Base-by-base conservation (phyloP, 2,888 invertebrate genomes). In the Brenthis ino region DNA sequence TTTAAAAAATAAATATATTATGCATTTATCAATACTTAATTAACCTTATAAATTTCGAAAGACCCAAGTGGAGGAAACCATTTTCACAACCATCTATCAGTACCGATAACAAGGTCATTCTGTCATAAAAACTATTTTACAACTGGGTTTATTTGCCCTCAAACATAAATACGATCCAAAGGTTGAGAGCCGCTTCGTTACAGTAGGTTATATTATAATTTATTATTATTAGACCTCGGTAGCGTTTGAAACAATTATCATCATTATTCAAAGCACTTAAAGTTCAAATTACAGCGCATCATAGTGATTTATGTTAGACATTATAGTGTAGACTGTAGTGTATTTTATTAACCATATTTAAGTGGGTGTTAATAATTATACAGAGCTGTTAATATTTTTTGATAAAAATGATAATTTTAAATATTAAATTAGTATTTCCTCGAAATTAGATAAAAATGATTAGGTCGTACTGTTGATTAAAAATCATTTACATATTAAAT, bases 91-190 rank as follows among this genome's bases (percentile, higher is more conserved):
- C 12, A 69, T 64, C 68, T 68, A 72, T 69, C 66, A 66, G 43
- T 60, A 57, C 43, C 57, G 64, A 69, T 80, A 87, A 87, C 84
- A 84, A 85, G 82, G 80, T 77, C 79, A 82, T 83, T 82, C 78
- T 77, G 76, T 79, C 84, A 86, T 87, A 86, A 82, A 79, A 74
- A 75, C 81, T 80, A 83, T 83, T 84, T 86, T 84, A 85, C 80
- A 82, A 80, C 83, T 80, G 79, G 77, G 77, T 85, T 84, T 86
- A 87, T 82, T 81, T 80, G 74, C 74, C 77, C 73, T 78, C 84
- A 85, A 87, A 86, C 68, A 68, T 68, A 66, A 82, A 87, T 82
- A 82, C 72, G 72, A 65, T 68, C 77, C 77, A 79, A 82, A 83
- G 82, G 82, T 81, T 85, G 79, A 74, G 79, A 82, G 79, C 82